These are phyloP conservation scores for Tachina fera DNA, from an alignment of 2,888 invertebrate species.

Conservation along the genomic window DNA sequence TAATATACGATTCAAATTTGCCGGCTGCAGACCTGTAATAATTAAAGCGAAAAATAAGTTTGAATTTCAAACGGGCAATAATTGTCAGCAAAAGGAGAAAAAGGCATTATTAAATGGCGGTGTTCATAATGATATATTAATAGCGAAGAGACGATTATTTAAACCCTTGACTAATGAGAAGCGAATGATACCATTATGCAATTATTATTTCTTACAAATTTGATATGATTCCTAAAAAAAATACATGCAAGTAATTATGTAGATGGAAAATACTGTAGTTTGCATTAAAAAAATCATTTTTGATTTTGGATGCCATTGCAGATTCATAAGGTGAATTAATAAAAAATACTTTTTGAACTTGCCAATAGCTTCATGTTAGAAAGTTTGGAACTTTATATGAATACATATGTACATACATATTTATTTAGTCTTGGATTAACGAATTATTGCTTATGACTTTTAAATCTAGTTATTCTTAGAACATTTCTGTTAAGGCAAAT, in stretches of 20 bases:
- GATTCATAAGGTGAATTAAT: too few species aligned
- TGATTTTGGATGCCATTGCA: too few species aligned
- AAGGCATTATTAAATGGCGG: slow-evolving; percentile 16
- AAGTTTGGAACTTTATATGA: too few species aligned
- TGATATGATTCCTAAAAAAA: slow-evolving; percentile 61
- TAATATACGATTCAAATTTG: slow-evolving; percentile 81
- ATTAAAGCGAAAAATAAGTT: slow-evolving; percentile 76
- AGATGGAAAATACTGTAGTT: not conserved
- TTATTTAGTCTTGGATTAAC: too few species aligned
- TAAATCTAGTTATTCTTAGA: too few species aligned
- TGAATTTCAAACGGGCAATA: slow-evolving; percentile 44
- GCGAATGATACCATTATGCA: slow-evolving; percentile 75
- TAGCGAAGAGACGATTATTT: slow-evolving; percentile 80
- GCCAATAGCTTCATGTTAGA: too few species aligned
- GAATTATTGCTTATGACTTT: too few species aligned
- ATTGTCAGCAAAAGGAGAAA: slow-evolving; percentile 22
- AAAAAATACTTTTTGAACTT: too few species aligned
- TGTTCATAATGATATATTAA: slow-evolving; percentile 77
- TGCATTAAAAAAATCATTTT: not conserved
- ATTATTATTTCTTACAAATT: slow-evolving; percentile 78
- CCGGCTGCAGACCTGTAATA: slow-evolving; percentile 80
- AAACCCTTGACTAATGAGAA: slow-evolving; percentile 80
- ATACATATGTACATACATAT: too few species aligned
- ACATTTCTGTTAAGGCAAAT: too few species aligned
- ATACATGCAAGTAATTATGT: slow-evolving; percentile 4